These are phyloP conservation scores for Eumeta japonica DNA, from an alignment of 1,140 invertebrate genomes.

Conservation along the genomic window DNA sequence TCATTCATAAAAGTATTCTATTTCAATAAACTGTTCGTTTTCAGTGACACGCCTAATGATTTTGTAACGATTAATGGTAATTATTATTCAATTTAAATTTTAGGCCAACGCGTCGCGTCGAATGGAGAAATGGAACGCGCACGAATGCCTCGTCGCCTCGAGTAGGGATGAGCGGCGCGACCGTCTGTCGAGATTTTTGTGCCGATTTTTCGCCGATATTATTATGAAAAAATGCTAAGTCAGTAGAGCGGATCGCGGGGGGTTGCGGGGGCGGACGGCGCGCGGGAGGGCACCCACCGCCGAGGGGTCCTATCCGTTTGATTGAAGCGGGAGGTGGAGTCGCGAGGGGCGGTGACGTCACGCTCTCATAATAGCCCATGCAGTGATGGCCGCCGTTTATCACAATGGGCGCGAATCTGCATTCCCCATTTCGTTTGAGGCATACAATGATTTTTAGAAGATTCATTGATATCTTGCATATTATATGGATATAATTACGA, in stretches of 20 bases:
- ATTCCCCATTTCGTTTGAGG: slow-evolving; percentile 28
- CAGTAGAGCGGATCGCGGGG: slow-evolving; percentile 51
- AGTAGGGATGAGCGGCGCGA: slow-evolving; percentile 38
- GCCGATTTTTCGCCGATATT: slow-evolving; percentile 56
- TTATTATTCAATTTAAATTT: no score
- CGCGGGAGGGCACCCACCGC: slow-evolving; percentile 50
- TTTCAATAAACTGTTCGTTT: not conserved
- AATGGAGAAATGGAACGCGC: no score
- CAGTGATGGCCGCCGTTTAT: slow-evolving; percentile 55
- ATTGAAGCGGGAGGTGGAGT: slow-evolving; percentile 50
- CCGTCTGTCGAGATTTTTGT: slow-evolving; percentile 53
- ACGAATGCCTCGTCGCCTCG: slow-evolving; percentile 19
- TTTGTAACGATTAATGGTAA: no score
- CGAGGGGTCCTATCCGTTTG: slow-evolving; percentile 54
- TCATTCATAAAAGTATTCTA: not conserved
- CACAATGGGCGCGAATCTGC: slow-evolving; percentile 31
- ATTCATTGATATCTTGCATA: not conserved
- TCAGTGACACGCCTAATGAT: no score
- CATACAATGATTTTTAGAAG: slow-evolving; percentile 1
- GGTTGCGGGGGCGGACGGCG: slow-evolving; percentile 49
- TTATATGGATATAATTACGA: not conserved
- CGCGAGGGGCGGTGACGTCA: slow-evolving; percentile 53
- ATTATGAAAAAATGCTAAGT: slow-evolving; percentile 57
- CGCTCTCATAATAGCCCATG: slow-evolving; percentile 54
- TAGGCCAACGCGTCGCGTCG: not conserved